Base-by-base conservation (phyloP, 2,113 vertebrate genomes). In the Zapus hudsonius region DNA sequence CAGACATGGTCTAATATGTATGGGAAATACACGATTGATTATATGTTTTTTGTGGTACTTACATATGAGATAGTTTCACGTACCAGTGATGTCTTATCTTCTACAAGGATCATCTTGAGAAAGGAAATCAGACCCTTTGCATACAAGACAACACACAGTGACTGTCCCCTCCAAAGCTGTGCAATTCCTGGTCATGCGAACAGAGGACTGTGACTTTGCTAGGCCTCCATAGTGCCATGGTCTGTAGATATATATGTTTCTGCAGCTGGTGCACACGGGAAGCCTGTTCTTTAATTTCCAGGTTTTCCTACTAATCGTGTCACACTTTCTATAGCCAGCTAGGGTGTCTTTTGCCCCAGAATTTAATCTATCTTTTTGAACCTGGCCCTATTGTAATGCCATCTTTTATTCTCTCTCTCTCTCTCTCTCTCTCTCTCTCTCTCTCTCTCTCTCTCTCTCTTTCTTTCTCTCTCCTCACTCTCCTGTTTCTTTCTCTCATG, bases 1-100 rank as follows among this genome's bases (percentile, higher is more conserved):
- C 87, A 84, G 79, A 87, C 86, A n/a, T 66, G 38, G 74, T 87
- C 94, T 93, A 78, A 94, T 72, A 89, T 82, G 36, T 40, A 89
- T 92, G 52, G 74, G 95, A 94, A 93, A 76, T 83, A 82, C 94
- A 80, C 89, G 55, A 67, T 52, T 52, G 59, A 23, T 25, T 87
- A 55, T 70, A 1, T 47, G 44, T 78, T 67, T 92, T 23, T 42
- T 61, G 8, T 89, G n/a, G 64, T 31, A 80, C 57, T 12, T 13
- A 22, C 47, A 13, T 20, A 12, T 31, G 23, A 76, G 10, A 44
- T 13, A 44, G 15, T 74, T 38, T 63, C 79, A 74, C 29, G 20
- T 74, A 17, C 13, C 74, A 55, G 1, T 23, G 64, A 57, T 29
- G 15, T 3, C 13, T 66, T 38, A 25, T 75, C 36, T 57, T 95